These are phyloP conservation scores for Ptilodon capucinus DNA, from an alignment of 2,888 invertebrate genomes.

Conservation along the genomic window DNA sequence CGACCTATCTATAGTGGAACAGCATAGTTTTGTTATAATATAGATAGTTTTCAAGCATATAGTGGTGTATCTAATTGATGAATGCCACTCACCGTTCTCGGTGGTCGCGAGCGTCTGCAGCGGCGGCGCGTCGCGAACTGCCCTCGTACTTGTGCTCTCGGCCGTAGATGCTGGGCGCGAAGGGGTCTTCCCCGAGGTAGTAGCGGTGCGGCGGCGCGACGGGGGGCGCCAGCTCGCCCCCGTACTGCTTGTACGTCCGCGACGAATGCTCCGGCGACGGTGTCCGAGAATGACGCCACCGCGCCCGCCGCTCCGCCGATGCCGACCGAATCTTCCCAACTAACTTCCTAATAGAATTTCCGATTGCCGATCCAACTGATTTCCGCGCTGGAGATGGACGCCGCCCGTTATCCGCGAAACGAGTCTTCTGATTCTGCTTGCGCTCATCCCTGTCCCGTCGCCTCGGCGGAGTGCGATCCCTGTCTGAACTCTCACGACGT, in stretches of 20 bases:
- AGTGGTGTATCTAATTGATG: not conserved
- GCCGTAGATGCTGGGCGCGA: constrained; percentile 91
- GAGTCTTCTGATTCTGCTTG: constrained; percentile 87
- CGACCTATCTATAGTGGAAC: constrained; percentile 2
- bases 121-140: constrained; percentile 77
- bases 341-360: constrained; percentile 91
- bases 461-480: constrained; percentile 70
- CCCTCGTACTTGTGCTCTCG: constrained; percentile 92
- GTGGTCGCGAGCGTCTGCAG: constrained; percentile 67
- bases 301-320: constrained; percentile 85
- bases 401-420: constrained; percentile 82
- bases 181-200: constrained; percentile 94
- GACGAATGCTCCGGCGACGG: constrained; percentile 84
- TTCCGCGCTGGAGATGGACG: constrained; percentile 71
- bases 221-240: constrained; percentile 75
- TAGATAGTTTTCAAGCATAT: too few relatives aligned
- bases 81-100: constrained; percentile 71
- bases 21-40: too few relatives aligned
- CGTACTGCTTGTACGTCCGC: constrained; percentile 77
- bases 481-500: constrained; percentile 67
- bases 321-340: constrained; percentile 92
- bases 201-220: constrained; percentile 87
- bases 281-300: constrained; percentile 82
- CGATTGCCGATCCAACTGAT: constrained; percentile 85
- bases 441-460: constrained; percentile 77